These are phyloP conservation scores for Dyspetes luteomarginatus DNA, from an alignment of 2,888 invertebrate species.

Conservation along the genomic window DNA sequence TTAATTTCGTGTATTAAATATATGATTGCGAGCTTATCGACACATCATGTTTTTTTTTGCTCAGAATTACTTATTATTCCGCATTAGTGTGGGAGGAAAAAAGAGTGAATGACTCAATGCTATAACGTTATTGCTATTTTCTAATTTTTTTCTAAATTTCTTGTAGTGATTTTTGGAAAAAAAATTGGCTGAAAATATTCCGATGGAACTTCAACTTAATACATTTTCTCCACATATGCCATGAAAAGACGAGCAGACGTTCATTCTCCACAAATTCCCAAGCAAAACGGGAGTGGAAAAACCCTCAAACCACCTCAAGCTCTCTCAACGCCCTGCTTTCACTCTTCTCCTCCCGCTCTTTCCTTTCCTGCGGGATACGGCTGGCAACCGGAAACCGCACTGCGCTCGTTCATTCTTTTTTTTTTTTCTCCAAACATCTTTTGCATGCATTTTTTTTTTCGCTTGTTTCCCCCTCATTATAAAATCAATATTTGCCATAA, in stretches of 20 bases:
- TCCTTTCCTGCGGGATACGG: conserved; percentile 26
- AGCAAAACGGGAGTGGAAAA: neutral
- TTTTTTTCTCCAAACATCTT: conserved; percentile 40
- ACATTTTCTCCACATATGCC: conserved; percentile 43
- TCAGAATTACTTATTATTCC: no score
- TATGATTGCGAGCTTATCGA: neutral
- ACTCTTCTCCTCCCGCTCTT: conserved; percentile 24
- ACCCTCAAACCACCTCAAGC: conserved; percentile 47
- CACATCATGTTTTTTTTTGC: neutral
- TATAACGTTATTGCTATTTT: no score
- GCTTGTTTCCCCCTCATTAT: conserved; percentile 32
- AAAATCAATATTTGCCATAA: conserved; percentile 52
- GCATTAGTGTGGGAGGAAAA: no score
- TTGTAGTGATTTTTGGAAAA: no score
- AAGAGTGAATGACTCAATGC: no score
- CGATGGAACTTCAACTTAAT: conserved; percentile 32
- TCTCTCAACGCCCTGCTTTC: conserved; percentile 58
- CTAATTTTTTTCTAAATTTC: no score
- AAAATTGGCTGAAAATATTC: neutral
- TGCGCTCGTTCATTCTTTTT: conserved; percentile 57
- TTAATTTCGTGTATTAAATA: neutral
- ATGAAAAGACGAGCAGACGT: conserved; percentile 6
- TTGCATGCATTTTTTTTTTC: conserved; percentile 39
- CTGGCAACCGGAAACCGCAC: conserved; percentile 65
- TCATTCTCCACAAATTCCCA: conserved; percentile 48